These are phyloP conservation scores for Enteromius argenteus DNA, from an alignment of 2,797 vertebrate genomes.

Conservation along the genomic window DNA sequence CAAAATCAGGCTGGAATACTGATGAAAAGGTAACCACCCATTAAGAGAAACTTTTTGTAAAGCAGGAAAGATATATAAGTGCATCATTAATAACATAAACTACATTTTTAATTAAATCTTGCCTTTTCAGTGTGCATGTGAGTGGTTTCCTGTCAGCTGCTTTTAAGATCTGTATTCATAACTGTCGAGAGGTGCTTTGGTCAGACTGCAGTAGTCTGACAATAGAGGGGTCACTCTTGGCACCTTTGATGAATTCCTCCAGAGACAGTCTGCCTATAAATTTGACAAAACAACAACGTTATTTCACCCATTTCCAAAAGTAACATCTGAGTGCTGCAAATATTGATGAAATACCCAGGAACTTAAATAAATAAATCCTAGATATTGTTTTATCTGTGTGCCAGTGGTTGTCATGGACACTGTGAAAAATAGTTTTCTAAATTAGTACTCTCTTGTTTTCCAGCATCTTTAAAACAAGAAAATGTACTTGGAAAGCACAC, in stretches of 20 bases:
- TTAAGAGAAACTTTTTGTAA: not conserved
- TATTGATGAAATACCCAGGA: not conserved
- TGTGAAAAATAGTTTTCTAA: not conserved
- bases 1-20: not conserved
- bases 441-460: not conserved
- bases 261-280: constrained; percentile 91
- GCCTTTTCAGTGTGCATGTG: constrained; percentile 48
- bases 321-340: not conserved
- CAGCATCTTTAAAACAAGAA: not conserved
- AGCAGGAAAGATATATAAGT: not conserved
- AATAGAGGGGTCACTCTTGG: constrained; percentile 98
- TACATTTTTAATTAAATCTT: constrained; percentile 4
- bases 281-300: not conserved
- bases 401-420: constrained; percentile 8
- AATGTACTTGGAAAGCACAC: not conserved
- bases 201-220: constrained; percentile 96
- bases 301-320: not conserved
- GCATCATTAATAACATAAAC: not conserved
- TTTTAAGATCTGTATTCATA: constrained; percentile 61
- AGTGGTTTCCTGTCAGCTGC: constrained; percentile 22
- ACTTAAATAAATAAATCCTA: not conserved
- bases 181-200: constrained; percentile 89
- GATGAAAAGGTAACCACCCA: constrained; percentile 6
- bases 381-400: not conserved
- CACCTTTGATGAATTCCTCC: constrained; percentile 98